phyloP scores from a whole-genome alignment of 1,140 invertebrate genomes.

The Danaus melanippus region DNA sequence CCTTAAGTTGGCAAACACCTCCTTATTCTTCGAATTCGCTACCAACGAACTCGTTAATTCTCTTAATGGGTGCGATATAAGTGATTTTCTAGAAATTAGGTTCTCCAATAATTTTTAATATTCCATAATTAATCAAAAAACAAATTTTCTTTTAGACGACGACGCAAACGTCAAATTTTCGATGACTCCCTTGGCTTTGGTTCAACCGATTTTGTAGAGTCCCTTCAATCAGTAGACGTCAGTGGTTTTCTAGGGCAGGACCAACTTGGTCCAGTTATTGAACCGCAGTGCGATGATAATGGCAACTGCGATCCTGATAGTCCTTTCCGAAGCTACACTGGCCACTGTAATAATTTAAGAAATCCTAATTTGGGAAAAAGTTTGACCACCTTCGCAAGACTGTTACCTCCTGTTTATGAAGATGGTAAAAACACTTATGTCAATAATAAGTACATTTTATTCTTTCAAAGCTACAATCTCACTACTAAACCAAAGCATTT shows the following conservation, averaged over 20 bases:
- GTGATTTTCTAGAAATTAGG: not conserved
- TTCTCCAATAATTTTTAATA: not conserved
- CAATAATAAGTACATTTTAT: conserved; percentile 1
- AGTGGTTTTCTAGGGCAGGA: conserved; percentile 72
- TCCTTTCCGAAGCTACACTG: conserved; percentile 87
- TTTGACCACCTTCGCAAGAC: conserved; percentile 87
- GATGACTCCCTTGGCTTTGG: conserved; percentile 79
- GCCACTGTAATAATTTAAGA: conserved; percentile 92
- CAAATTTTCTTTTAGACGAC: conserved; percentile 36
- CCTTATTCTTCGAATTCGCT: conserved; percentile 89
- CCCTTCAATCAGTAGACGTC: conserved; percentile 83
- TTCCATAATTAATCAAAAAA: not conserved
- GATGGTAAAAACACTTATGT: conserved; percentile 76
- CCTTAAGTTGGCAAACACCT: conserved; percentile 86
- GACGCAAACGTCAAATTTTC: conserved; percentile 81
- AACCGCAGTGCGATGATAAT: conserved; percentile 77
- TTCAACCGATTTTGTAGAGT: conserved; percentile 78
- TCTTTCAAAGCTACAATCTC: too few species aligned
- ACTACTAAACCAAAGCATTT: too few species aligned
- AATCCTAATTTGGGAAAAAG: conserved; percentile 89
- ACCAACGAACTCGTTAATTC: conserved; percentile 87
- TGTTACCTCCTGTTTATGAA: conserved; percentile 90
- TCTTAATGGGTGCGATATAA: conserved; percentile 69
- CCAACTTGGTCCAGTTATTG: conserved; percentile 64
- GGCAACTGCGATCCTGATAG: conserved; percentile 83